Conservation (phyloP, 2,797 vertebrate genomes). For the Danio albolineatus region DNA sequence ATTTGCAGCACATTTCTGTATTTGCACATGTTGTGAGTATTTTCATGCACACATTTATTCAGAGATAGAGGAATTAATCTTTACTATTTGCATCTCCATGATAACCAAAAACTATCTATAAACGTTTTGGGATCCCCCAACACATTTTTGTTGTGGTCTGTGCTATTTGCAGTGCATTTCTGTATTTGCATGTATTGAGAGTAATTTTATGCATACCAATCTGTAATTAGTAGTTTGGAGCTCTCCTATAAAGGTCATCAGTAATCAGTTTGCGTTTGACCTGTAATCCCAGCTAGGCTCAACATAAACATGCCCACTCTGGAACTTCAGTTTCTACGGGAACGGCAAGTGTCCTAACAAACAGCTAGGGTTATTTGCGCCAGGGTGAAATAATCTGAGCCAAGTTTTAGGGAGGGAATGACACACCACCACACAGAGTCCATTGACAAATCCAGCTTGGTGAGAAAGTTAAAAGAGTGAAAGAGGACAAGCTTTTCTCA, state of each 20-base stretch:
- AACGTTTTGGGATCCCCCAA: too few species aligned
- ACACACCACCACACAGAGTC: constrained; percentile 48
- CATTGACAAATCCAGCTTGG: constrained; percentile 40
- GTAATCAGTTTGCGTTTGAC: constrained; percentile 22
- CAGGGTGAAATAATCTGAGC: constrained; percentile 30
- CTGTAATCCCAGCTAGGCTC: constrained; percentile 21
- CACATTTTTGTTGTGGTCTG: too few species aligned
- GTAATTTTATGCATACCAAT: too few species aligned
- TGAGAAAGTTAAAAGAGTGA: constrained; percentile 62
- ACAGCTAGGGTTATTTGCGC: constrained; percentile 28
- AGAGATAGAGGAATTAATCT: too few species aligned
- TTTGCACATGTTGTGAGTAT: too few species aligned
- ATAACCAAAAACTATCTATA: too few species aligned
- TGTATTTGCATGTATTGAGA: too few species aligned
- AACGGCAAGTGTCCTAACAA: constrained; percentile 44
- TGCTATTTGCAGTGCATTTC: too few species aligned
- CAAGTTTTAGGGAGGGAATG: constrained; percentile 33
- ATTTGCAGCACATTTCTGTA: too few species aligned
- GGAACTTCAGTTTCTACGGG: constrained; percentile 36
- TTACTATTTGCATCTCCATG: too few species aligned
- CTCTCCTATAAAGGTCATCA: constrained; percentile 13
- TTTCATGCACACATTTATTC: too few species aligned
- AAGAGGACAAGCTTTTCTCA: constrained; percentile 59
- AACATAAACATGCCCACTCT: constrained; percentile 23
- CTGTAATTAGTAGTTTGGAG: background rate